These are phyloP conservation scores for Ectemnius cavifrons DNA, from an alignment of 2,888 invertebrate species.

Conservation along the genomic window DNA sequence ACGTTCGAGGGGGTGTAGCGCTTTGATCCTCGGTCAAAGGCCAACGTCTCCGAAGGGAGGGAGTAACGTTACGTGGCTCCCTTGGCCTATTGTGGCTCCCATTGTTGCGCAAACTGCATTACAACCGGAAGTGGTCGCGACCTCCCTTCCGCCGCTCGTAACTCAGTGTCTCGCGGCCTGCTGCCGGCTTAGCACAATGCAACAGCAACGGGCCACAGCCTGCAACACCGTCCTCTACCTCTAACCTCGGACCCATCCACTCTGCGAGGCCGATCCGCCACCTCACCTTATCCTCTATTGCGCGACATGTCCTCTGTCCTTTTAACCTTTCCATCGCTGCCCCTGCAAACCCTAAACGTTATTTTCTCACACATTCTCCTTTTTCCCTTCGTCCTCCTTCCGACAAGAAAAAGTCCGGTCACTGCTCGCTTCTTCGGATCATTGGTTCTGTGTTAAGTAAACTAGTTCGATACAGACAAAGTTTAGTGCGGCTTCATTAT, in stretches of 20 bases:
- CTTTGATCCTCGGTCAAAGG: slow-evolving; percentile 74
- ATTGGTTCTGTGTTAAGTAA: too few species aligned
- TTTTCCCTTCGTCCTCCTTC: too few species aligned
- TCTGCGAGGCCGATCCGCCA: neutral
- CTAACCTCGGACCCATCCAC: too few species aligned
- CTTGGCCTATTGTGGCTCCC: slow-evolving; percentile 73
- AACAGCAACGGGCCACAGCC: slow-evolving; percentile 41
- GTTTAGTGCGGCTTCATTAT: too few species aligned
- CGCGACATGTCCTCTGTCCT: slow-evolving; percentile 32
- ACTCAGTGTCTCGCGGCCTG: slow-evolving; percentile 74
- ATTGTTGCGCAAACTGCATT: slow-evolving; percentile 77
- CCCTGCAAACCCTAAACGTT: neutral
- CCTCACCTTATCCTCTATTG: neutral
- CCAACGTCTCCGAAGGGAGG: slow-evolving; percentile 65
- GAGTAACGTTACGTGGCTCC: slow-evolving; percentile 54
- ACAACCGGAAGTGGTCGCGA: slow-evolving; percentile 77
- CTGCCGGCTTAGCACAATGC: slow-evolving; percentile 53
- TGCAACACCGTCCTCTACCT: slow-evolving; percentile 38
- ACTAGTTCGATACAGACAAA: too few species aligned
- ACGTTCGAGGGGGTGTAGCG: slow-evolving; percentile 45
- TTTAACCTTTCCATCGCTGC: neutral
- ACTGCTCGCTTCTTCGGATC: too few species aligned
- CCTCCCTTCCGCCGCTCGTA: slow-evolving; percentile 76
- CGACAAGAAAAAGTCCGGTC: too few species aligned
- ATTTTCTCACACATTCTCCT: neutral